Percentiles rank a stretch among this genome's conserved stretches.
These are phyloP conservation scores for Callyntrura guangdongensis DNA, from an alignment of 2,888 invertebrate species.

Conservation along the genomic window DNA sequence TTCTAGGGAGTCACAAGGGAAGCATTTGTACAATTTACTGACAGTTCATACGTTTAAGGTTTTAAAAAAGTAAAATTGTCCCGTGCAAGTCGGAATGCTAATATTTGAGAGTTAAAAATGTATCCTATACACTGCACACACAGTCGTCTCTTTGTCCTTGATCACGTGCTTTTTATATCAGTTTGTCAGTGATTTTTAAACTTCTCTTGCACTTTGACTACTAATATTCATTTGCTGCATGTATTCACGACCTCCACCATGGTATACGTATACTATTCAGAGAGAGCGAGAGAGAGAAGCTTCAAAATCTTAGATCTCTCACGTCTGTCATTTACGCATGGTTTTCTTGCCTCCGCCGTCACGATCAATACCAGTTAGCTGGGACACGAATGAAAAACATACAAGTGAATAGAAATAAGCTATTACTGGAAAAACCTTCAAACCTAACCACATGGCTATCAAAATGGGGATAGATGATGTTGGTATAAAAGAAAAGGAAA, in stretches of 20 bases:
- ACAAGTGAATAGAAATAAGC: conserved; percentile 21
- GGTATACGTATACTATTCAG: not conserved
- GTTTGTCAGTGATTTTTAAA: conserved; percentile 4
- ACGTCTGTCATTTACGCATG: conserved; percentile 62
- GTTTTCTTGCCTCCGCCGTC: not conserved
- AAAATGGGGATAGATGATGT: not conserved
- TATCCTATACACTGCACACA: too few relatives aligned
- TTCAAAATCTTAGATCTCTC: conserved; percentile 67
- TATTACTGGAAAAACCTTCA: conserved; percentile 14
- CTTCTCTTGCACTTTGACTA: not conserved
- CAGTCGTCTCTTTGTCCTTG: too few relatives aligned
- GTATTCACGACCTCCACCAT: conserved; percentile 69
- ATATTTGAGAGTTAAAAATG: too few relatives aligned
- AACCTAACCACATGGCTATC: conserved; percentile 63
- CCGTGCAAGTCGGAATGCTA: too few relatives aligned
- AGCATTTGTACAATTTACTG: too few relatives aligned
- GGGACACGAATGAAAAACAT: not conserved
- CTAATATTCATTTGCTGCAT: conserved; percentile 74
- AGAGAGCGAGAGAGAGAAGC: conserved; percentile 36
- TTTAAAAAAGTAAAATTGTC: too few relatives aligned
- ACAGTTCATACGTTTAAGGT: too few relatives aligned
- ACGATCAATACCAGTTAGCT: conserved; percentile 63
- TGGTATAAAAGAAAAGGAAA: conserved; percentile 10
- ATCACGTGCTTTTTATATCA: not conserved
- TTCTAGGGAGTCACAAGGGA: too few relatives aligned